phyloP scores from a whole-genome alignment of 1,140 invertebrate genomes.

The Trissolcus basalis region DNA sequence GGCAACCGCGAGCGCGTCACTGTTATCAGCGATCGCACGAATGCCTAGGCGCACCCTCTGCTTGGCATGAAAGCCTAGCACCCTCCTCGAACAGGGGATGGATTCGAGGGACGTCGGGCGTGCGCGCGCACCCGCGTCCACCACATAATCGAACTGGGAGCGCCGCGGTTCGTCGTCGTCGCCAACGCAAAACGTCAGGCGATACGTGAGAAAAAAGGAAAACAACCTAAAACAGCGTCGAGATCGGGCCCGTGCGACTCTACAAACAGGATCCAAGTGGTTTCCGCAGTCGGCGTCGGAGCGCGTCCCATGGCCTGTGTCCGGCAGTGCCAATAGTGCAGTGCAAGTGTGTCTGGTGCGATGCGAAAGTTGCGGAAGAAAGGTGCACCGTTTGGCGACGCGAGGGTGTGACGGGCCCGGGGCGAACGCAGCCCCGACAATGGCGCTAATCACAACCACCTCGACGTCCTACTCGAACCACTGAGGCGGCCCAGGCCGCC shows the following conservation, averaged over 20 bases:
- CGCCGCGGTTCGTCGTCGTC: constrained; percentile 69
- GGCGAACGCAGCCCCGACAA: constrained; percentile 10
- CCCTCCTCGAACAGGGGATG: constrained; percentile 48
- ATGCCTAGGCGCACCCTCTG: constrained; percentile 23
- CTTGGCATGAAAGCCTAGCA: constrained; percentile 37
- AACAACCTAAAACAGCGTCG: too few relatives aligned
- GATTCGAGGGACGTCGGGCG: constrained; percentile 25
- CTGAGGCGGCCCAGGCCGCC: constrained; percentile 15
- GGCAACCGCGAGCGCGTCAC: constrained; percentile 25
- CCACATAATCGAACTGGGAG: constrained; percentile 76
- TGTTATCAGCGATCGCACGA: constrained; percentile 17
- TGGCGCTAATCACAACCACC: constrained; percentile 15
- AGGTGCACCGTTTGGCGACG: constrained; percentile 60
- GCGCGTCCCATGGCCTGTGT: background rate
- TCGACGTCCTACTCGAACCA: background rate
- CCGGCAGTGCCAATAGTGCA: constrained; percentile 7
- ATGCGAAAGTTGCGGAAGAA: constrained; percentile 67
- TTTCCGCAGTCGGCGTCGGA: background rate
- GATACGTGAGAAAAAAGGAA: constrained; percentile 9
- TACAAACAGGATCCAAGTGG: too few relatives aligned
- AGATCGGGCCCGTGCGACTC: too few relatives aligned
- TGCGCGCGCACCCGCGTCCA: constrained; percentile 72
- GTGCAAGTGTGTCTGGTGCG: constrained; percentile 35
- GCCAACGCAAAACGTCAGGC: constrained; percentile 45
- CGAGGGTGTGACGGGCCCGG: constrained; percentile 59